phyloP scores from a whole-genome alignment of 1,140 invertebrate genomes.

The Drosophila neocordata region DNA sequence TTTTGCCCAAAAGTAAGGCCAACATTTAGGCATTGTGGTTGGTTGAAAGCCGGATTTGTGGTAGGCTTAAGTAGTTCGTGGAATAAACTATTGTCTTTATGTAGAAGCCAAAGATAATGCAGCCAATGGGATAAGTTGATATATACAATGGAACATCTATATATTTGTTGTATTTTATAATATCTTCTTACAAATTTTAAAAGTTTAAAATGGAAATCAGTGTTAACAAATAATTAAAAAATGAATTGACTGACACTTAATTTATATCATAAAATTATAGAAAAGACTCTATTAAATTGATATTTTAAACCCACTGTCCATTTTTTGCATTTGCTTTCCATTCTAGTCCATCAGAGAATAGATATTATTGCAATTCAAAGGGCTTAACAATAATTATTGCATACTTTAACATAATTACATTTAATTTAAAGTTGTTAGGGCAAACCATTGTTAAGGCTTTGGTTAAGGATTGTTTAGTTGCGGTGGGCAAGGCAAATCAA shows the following conservation, averaged over 20 bases:
- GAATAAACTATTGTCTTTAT: neutral
- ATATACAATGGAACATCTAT: neutral
- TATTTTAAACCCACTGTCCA: too few relatives aligned
- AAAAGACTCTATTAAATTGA: too few relatives aligned
- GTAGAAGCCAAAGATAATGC: neutral
- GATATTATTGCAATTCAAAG: constrained; percentile 25
- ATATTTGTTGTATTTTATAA: too few relatives aligned
- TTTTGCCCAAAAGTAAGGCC: constrained; percentile 29
- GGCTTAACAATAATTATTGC: constrained; percentile 70
- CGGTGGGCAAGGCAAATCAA: constrained; percentile 57
- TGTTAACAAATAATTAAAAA: too few relatives aligned
- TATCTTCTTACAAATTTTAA: too few relatives aligned
- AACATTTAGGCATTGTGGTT: constrained; percentile 46
- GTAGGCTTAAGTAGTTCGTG: constrained; percentile 6
- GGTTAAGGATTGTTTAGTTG: neutral
- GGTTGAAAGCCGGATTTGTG: neutral
- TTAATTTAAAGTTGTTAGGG: constrained; percentile 75
- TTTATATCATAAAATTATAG: too few relatives aligned
- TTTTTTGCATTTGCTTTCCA: too few relatives aligned
- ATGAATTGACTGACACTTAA: too few relatives aligned
- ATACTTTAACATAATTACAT: constrained; percentile 72
- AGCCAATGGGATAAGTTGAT: neutral
- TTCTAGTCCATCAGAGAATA: neutral
- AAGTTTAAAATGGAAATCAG: too few relatives aligned
- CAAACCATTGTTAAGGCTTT: constrained; percentile 32